Conservation (phyloP, 2,888 invertebrate species). For the Emmelina monodactyla region DNA sequence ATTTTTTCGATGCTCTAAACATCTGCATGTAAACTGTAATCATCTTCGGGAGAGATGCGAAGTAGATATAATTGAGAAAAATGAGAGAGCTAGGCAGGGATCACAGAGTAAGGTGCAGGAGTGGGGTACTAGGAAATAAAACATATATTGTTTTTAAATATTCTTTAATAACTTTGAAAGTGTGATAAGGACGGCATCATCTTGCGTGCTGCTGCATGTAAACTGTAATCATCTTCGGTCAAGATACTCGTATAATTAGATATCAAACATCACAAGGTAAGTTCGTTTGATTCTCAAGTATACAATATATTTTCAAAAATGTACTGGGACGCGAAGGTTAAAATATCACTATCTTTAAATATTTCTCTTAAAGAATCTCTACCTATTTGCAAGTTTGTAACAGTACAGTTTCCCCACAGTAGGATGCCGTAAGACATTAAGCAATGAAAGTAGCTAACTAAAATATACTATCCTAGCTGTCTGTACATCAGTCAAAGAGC, state of each 20-base stretch:
- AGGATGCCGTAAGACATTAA: no score
- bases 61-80: constrained; percentile 8
- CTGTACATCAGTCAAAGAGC: no score
- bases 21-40: constrained; percentile 12
- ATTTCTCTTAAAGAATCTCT: no score
- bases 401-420: no score
- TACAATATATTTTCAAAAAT: no score
- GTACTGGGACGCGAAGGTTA: no score
- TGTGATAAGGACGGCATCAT: constrained; percentile 3
- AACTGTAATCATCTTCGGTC: constrained; percentile 2
- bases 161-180: constrained; percentile 2
- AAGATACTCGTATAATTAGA: constrained; percentile 2
- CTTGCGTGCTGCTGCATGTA: constrained; percentile 5
- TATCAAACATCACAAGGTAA: constrained; percentile 2
- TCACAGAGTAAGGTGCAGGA: no score
- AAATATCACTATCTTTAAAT: no score
- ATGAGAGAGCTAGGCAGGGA: no score
- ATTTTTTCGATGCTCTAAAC: constrained; percentile 10
- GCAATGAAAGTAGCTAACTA: no score
- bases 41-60: constrained; percentile 9
- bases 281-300: constrained; percentile 2
- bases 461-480: no score
- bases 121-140: background rate
- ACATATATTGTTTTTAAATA: background rate
- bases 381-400: no score